These are phyloP conservation scores for Anser brachyrhynchus DNA, from an alignment of 2,113 vertebrate species.

Conservation along the genomic window DNA sequence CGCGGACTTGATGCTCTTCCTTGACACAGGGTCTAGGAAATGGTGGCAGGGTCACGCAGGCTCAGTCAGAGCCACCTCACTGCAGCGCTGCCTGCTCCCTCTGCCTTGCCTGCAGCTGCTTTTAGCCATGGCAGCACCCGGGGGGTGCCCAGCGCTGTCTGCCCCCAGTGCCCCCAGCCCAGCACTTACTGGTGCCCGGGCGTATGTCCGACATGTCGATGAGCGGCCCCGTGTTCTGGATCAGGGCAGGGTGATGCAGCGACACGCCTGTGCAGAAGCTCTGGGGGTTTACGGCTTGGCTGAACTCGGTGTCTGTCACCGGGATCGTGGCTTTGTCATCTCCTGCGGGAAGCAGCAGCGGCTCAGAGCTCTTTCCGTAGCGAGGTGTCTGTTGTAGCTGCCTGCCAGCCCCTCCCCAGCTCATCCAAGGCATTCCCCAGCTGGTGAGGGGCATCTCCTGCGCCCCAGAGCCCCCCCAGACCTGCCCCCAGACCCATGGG, in stretches of 20 bases:
- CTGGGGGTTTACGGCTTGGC: slow-evolving; percentile 95
- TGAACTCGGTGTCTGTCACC: slow-evolving; percentile 95
- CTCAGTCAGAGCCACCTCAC: not conserved
- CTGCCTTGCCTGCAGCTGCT: not conserved
- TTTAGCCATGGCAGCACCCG: fast-evolving
- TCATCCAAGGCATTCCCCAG: fast-evolving
- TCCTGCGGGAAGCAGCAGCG: slow-evolving; percentile 71
- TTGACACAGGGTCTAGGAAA: slow-evolving; percentile 89
- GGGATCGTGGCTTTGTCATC: slow-evolving; percentile 98
- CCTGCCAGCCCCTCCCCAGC: not conserved
- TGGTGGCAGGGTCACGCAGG: fast-evolving
- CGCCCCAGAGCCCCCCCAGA: not conserved
- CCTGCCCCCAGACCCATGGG: not conserved
- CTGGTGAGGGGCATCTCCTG: not conserved
- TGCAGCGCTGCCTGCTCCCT: fast-evolving
- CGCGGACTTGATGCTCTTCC: slow-evolving; percentile 95
- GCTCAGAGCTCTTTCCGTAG: not conserved
- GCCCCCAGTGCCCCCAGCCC: not conserved
- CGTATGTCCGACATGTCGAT: slow-evolving; percentile 99
- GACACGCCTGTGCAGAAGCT: slow-evolving; percentile 98
- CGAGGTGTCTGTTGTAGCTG: fast-evolving
- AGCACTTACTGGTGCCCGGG: slow-evolving; percentile 92
- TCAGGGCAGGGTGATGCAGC: slow-evolving; percentile 93
- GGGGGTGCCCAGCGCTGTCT: not conserved
- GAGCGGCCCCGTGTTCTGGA: slow-evolving; percentile 96